A percentile compares a stretch with the other conserved stretches of the same genome.
Evolutionary conservation across 1,140 invertebrate genomes (phyloP).

Genomic region (Homarus americanus): DNA sequence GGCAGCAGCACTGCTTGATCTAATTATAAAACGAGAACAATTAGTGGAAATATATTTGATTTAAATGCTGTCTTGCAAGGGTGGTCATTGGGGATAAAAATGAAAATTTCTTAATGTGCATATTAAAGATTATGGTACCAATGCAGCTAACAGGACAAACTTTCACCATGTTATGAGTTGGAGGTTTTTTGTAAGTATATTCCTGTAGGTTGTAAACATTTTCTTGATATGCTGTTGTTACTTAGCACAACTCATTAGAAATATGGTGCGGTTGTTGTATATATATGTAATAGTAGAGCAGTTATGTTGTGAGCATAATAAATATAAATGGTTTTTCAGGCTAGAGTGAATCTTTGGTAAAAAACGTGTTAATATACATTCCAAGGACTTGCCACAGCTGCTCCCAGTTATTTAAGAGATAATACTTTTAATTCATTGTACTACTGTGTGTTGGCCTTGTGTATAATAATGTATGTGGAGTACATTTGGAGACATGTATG

Average conservation of each 20-base stretch:
- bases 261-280: slow-evolving; percentile 41
- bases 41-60: no score
- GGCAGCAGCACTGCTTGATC: no score
- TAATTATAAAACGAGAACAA: no score
- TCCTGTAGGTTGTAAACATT: slow-evolving; percentile 28
- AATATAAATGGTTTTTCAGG: neutral
- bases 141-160: neutral
- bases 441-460: slow-evolving; percentile 11
- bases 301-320: slow-evolving; percentile 50
- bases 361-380: slow-evolving; percentile 22
- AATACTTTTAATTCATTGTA: slow-evolving; percentile 19
- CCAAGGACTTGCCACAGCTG: slow-evolving; percentile 27
- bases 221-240: slow-evolving; percentile 47
- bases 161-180: neutral
- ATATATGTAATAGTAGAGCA: slow-evolving; percentile 47
- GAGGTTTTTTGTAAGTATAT: neutral
- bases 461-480: slow-evolving; percentile 24
- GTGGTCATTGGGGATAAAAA: no score
- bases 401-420: slow-evolving; percentile 40
- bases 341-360: neutral
- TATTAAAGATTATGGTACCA: neutral
- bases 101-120: no score
- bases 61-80: no score
- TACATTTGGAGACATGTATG: neutral
- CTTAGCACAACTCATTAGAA: slow-evolving; percentile 55